Evolutionary conservation across 2,797 vertebrate genomes (phyloP).

Genomic region (Phyllotis vaccarum): DNA sequence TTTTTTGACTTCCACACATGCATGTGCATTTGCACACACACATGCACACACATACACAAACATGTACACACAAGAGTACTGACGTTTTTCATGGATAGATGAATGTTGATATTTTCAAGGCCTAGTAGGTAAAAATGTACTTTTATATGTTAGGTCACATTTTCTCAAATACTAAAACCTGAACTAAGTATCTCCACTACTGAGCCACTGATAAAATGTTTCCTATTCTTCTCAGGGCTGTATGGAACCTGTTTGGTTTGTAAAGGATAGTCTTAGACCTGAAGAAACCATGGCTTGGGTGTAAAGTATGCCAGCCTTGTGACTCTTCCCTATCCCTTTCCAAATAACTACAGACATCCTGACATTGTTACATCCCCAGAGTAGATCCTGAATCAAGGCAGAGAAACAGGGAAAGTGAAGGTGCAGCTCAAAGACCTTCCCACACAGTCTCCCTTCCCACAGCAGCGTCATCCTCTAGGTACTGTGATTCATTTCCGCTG

Average conservation of each 20-base stretch:
- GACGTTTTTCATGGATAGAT: background rate
- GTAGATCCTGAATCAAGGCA: background rate
- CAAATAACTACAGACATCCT: background rate
- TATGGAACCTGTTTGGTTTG: background rate
- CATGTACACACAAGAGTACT: background rate
- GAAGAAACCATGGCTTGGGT: background rate
- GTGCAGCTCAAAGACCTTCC: background rate
- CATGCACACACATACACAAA: background rate
- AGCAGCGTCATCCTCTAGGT: background rate
- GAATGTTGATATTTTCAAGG: slow-evolving; percentile 30
- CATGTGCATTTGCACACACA: background rate
- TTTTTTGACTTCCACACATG: background rate
- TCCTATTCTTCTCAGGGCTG: background rate
- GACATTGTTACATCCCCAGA: background rate
- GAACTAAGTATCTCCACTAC: background rate
- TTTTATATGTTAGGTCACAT: background rate
- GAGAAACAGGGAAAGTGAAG: background rate
- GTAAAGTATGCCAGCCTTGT: background rate
- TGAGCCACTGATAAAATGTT: background rate
- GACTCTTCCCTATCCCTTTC: background rate
- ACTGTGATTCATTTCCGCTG: slow-evolving; percentile 59
- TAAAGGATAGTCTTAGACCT: slow-evolving; percentile 2
- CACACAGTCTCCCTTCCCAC: slow-evolving; percentile 13
- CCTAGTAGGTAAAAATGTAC: background rate
- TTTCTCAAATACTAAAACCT: background rate